Conservation (phyloP, 1,140 invertebrate species). For the Heterodera schachtii region DNA sequence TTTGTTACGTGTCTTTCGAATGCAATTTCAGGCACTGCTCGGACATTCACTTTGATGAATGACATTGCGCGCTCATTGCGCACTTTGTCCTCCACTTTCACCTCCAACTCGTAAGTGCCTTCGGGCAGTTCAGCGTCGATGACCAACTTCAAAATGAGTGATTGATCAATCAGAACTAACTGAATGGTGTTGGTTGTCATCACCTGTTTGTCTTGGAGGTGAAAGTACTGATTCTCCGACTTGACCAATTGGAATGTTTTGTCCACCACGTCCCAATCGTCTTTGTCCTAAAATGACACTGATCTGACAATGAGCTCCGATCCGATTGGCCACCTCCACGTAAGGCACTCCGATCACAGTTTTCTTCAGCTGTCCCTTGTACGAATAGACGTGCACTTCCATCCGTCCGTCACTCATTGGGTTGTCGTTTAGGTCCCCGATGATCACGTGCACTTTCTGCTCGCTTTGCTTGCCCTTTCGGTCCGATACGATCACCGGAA, state of each 20-base stretch:
- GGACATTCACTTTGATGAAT: conserved; percentile 56
- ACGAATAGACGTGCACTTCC: conserved; percentile 58
- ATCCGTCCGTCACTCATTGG: conserved; percentile 61
- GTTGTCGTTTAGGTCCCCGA: conserved; percentile 65
- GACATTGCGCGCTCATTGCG: conserved; percentile 50
- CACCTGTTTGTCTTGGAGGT: conserved; percentile 26
- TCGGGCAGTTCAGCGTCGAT: conserved; percentile 56
- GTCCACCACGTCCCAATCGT: conserved; percentile 63
- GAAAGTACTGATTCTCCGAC: conserved; percentile 28
- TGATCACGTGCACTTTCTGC: conserved; percentile 56
- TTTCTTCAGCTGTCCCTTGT: conserved; percentile 56
- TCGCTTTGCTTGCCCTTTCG: conserved; percentile 45
- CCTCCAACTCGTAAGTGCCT: conserved; percentile 57
- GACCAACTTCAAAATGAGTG: conserved; percentile 34
- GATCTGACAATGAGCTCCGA: neutral
- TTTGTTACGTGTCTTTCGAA: conserved; percentile 59
- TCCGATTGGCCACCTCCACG: conserved; percentile 30
- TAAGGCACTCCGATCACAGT: conserved; percentile 61
- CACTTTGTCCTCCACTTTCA: conserved; percentile 52
- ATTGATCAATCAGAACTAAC: neutral
- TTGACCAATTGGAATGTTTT: conserved; percentile 50
- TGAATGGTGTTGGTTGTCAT: neutral
- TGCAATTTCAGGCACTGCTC: conserved; percentile 43
- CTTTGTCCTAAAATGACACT: conserved; percentile 39
- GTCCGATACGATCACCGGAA: conserved; percentile 59